Evolutionary conservation across 2,113 vertebrate genomes (phyloP), one percentile per base, ranked within the genome.

Genomic region (Scatophagus argus): DNA sequence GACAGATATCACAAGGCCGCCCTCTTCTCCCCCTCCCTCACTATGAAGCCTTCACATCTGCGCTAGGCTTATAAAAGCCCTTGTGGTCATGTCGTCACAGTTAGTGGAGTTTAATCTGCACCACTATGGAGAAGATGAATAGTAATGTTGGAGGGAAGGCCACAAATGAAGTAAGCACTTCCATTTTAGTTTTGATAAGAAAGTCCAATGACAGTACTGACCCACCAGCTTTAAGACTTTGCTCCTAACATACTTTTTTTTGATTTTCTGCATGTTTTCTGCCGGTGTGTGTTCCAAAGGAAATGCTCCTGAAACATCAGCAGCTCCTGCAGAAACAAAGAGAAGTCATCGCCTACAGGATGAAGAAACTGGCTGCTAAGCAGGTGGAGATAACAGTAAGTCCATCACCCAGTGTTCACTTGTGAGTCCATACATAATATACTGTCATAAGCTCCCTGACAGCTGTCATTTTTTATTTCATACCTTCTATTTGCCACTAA

Each of bases 281-380:
- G 16, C 36, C 8, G 13, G 5, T 72, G 0, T 74, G 32, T 59
- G 10, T 63, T 44, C 64, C 3, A 52, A 69, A 94, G 92, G 87
- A 92, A 58, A 56, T 12, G 5, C 39, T 83, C 6, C 68, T 69
- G 34, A 92, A 84, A 76, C 66, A 85, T 41, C 87, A 91, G 65
- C 83, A 89, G 66, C 21, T 76, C 41, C 74, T 92, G 66, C 79
- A 81, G 74, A 89, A 31, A 74, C 89, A 93, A 77, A 89, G 60
- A 73, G 76, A 93, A n/a, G 72, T 60, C 41, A 14, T 94, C n/a
- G 38, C 73, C 19, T 82, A 73, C 76, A 81, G 85, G 61, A 92
- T 92, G 77, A 88, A 91, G 81, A 92, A 91, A 65, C 71, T 92
- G 47, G 86, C 88, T 29, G 87, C 83, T 2, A 93, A 91, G 69